Evolutionary conservation across 2,888 invertebrate species (phyloP).

Genomic region (Rotaria socialis): DNA sequence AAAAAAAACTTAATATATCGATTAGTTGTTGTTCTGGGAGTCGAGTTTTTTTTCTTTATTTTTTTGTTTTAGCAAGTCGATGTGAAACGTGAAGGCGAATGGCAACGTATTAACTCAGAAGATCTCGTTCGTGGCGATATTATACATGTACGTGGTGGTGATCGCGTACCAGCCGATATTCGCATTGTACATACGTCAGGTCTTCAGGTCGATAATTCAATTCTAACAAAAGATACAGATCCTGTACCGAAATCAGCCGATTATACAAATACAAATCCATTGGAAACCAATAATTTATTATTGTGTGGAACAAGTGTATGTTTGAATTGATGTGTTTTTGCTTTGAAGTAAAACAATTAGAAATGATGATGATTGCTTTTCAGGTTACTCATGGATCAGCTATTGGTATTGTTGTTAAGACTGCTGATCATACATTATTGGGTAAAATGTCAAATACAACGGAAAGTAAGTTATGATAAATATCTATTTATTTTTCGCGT

Average conservation of each 20-base stretch:
- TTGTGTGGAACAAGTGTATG: background rate
- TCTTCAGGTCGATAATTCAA: constrained; percentile 20
- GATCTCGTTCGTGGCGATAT: constrained; percentile 33
- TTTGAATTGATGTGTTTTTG: background rate
- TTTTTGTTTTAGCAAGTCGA: constrained; percentile 25
- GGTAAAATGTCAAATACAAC: constrained; percentile 19
- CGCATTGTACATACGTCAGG: background rate
- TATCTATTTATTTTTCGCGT: background rate
- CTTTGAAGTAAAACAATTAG: background rate
- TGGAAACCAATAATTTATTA: background rate
- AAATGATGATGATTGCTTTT: background rate
- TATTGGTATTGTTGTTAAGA: constrained; percentile 35
- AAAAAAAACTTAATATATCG: background rate
- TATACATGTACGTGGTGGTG: constrained; percentile 20
- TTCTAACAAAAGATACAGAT: constrained; percentile 24
- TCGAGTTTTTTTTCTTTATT: background rate
- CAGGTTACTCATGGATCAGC: constrained; percentile 24
- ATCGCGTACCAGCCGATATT: constrained; percentile 28
- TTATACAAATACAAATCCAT: constrained; percentile 20
- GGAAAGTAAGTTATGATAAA: background rate
- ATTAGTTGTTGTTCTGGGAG: background rate
- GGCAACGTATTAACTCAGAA: constrained; percentile 20
- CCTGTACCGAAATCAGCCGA: constrained; percentile 7
- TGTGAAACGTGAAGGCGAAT: constrained; percentile 32
- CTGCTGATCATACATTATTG: constrained; percentile 21